phyloP scores from a whole-genome alignment of 2,113 vertebrate species.

The Crotalus horridus region DNA sequence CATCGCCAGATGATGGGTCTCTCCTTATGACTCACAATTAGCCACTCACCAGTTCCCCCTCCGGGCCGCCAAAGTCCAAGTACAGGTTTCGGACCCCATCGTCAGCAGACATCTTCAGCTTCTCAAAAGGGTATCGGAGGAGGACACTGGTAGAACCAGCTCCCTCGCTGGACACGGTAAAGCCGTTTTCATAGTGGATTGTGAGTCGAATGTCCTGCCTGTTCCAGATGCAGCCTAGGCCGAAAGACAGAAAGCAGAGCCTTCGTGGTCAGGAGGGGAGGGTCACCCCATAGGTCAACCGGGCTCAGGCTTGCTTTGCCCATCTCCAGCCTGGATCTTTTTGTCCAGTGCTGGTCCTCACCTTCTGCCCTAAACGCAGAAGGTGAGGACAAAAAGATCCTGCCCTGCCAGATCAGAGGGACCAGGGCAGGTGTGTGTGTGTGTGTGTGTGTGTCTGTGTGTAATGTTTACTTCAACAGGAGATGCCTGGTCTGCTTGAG shows the following conservation, averaged over 20 bases:
- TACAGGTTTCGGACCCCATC: slow-evolving; percentile 90
- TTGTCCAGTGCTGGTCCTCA: not conserved
- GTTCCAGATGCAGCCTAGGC: slow-evolving; percentile 83
- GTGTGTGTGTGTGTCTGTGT: no score
- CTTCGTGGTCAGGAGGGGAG: not conserved
- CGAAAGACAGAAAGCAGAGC: not conserved
- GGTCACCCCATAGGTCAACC: not conserved
- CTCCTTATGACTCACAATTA: not conserved
- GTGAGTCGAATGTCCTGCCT: slow-evolving; percentile 85
- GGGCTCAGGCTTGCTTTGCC: not conserved
- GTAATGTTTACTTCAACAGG: not conserved
- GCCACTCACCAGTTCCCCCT: slow-evolving; percentile 91
- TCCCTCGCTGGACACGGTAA: slow-evolving; percentile 81
- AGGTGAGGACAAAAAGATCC: no score
- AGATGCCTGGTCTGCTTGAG: not conserved
- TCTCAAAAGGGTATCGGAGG: slow-evolving; percentile 90
- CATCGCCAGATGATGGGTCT: not conserved
- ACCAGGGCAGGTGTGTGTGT: not conserved
- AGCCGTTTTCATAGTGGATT: slow-evolving; percentile 93
- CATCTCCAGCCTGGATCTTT: not conserved
- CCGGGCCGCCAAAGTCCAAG: slow-evolving; percentile 92
- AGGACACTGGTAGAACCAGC: slow-evolving; percentile 69
- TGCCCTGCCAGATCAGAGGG: no score
- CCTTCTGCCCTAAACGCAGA: no score
- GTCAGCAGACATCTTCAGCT: slow-evolving; percentile 90